Base-by-base conservation (phyloP, 2,113 vertebrate species). In the Hippopotamus amphibius region DNA sequence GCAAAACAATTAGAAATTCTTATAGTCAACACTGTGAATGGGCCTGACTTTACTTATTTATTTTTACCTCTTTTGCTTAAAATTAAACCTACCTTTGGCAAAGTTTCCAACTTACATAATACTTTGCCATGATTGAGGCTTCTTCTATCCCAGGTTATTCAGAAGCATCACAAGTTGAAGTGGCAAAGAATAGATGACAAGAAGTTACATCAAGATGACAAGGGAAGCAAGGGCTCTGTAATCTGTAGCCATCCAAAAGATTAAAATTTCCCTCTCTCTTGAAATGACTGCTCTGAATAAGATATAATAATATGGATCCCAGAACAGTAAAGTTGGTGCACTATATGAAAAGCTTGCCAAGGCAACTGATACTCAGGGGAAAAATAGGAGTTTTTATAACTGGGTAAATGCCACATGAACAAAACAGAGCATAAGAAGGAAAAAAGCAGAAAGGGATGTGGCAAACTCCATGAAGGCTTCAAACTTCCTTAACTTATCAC, bases 11-110 rank as follows among this genome's bases (percentile, higher is more conserved):
- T 90, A 69, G 88, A 33, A 8, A 15, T 69, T 46, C 12, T 68
- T 66, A 72, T 0, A 80, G 22, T 89, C 43, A 72, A 37, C 16
- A 6, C 69, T 81, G 19, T 71, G 7, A 88, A 8, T 37, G 79
- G 53, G 4, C 19, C 12, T 68, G 65, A 33, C 46, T n/a, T 57
- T 53, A 26, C 59, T 80, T 37, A 53, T 28, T 72, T 48, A 41
- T 61, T 41, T 93, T 83, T 59, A 37, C 57, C 22, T n/a, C 33
- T 90, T 88, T 86, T 46, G 10, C 48, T 91, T 93, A 91, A 97
- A 97, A 96, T 80, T 91, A 85, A 94, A 94, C 7, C 76, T 65
- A 82, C 13, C 65, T 94, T 86, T 91, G 83, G 82, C 41, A 79
- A 69, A 41, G 65, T 80, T 76, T 91, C 28, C 48, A 61, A 33